Conservation (phyloP, 2,888 invertebrate species). For the Bembecia ichneumoniformis region DNA sequence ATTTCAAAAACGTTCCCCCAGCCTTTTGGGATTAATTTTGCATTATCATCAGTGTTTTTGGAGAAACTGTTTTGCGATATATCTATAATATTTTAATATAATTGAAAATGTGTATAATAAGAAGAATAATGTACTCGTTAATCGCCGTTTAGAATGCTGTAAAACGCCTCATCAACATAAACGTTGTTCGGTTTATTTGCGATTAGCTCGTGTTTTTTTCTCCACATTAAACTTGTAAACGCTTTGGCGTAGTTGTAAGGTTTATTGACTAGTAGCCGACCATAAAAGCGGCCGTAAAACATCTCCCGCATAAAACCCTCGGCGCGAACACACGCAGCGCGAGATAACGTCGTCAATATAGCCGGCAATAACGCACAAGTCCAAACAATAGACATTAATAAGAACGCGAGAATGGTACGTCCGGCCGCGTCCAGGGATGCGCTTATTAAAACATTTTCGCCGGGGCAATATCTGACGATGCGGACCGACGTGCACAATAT, state of each 20-base stretch:
- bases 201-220: neutral
- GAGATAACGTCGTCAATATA: conserved; percentile 31
- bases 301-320: neutral
- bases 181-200: too few species aligned
- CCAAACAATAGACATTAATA: conserved; percentile 71
- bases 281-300: conserved; percentile 13
- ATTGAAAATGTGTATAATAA: conserved; percentile 2
- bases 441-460: conserved; percentile 71
- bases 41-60: too few species aligned
- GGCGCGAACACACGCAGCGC: neutral
- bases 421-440: conserved; percentile 48
- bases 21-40: too few species aligned
- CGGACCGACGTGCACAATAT: conserved; percentile 60
- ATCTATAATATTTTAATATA: too few species aligned
- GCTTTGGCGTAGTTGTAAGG: conserved; percentile 4
- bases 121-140: conserved; percentile 2
- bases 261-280: conserved; percentile 10
- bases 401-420: conserved; percentile 46
- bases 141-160: too few species aligned
- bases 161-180: too few species aligned
- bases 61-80: too few species aligned
- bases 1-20: too few species aligned
- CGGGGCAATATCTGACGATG: conserved; percentile 60
- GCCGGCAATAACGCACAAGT: conserved; percentile 60
- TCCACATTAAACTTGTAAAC: neutral